phyloP scores from a whole-genome alignment of 2,888 invertebrate genomes.

The Slavum lentiscoides region DNA sequence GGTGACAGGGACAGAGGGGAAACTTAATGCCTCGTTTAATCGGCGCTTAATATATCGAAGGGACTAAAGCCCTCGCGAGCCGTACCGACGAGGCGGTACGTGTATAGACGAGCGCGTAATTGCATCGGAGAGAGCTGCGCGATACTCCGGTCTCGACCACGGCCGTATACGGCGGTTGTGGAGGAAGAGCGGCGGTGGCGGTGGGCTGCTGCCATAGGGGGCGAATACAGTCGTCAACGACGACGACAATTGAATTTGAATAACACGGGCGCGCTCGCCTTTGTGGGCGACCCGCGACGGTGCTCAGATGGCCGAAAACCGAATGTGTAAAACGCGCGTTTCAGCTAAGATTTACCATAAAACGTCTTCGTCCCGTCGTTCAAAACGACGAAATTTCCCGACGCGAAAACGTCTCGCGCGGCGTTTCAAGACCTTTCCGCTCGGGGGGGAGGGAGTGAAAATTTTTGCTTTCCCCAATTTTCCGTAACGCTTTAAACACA shows the following conservation, averaged over 20 bases:
- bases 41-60: slow-evolving; percentile 52
- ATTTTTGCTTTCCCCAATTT: no score
- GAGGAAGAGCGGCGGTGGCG: no score
- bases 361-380: no score
- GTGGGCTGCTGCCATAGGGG: neutral
- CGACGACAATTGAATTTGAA: slow-evolving; percentile 50
- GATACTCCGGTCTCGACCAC: neutral
- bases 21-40: slow-evolving; percentile 52
- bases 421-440: no score
- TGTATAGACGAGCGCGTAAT: slow-evolving; percentile 27
- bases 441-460: no score
- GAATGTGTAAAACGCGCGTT: slow-evolving; percentile 41
- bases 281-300: slow-evolving; percentile 9
- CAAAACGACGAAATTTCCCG: no score
- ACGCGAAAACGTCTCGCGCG: no score
- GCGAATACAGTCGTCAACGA: slow-evolving; percentile 24
- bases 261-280: slow-evolving; percentile 18
- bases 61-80: slow-evolving; percentile 40
- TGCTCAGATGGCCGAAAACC: slow-evolving; percentile 30
- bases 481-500: no score
- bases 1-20: neutral
- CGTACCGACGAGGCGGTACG: neutral
- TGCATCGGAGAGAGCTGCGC: slow-evolving; percentile 12
- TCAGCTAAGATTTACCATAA: no score
- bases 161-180: neutral